A percentile compares a stretch with the other conserved stretches of the same genome.
These are phyloP conservation scores for Python bivittatus DNA, from an alignment of 2,113 vertebrate species.

Conservation along the genomic window DNA sequence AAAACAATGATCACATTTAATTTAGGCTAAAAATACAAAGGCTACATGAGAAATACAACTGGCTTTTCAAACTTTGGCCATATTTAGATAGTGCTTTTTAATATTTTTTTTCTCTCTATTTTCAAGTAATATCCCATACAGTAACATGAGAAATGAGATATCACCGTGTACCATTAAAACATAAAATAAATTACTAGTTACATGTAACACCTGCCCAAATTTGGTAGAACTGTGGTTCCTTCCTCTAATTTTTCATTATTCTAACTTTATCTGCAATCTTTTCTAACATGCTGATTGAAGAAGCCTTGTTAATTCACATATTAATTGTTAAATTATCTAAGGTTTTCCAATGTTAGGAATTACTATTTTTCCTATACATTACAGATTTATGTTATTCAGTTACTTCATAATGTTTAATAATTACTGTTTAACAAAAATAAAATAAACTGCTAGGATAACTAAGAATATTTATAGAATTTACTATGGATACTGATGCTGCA, in stretches of 20 bases:
- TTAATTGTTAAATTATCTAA: neutral
- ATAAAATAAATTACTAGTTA: slow-evolving; percentile 1
- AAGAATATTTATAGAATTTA: neutral
- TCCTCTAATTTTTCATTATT: neutral
- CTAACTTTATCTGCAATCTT: neutral
- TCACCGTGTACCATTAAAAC: neutral
- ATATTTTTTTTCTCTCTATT: neutral
- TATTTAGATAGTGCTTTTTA: slow-evolving; percentile 18
- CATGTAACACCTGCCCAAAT: neutral
- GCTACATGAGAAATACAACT: slow-evolving; percentile 9
- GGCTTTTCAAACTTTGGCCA: slow-evolving; percentile 23
- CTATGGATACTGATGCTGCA: neutral
- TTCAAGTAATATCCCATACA: neutral
- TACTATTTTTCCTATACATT: neutral
- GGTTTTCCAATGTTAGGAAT: neutral
- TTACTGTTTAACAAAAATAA: neutral
- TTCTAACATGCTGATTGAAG: neutral
- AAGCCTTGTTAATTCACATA: neutral
- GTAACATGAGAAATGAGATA: neutral
- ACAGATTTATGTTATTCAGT: neutral
- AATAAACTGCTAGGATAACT: neutral
- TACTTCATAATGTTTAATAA: neutral
- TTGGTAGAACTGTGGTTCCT: neutral
- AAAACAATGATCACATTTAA: slow-evolving; percentile 50
- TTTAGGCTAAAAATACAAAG: slow-evolving; percentile 39